Evolutionary conservation across 2,113 vertebrate species (phyloP).

Genomic region (Heloderma charlesbogerti): DNA sequence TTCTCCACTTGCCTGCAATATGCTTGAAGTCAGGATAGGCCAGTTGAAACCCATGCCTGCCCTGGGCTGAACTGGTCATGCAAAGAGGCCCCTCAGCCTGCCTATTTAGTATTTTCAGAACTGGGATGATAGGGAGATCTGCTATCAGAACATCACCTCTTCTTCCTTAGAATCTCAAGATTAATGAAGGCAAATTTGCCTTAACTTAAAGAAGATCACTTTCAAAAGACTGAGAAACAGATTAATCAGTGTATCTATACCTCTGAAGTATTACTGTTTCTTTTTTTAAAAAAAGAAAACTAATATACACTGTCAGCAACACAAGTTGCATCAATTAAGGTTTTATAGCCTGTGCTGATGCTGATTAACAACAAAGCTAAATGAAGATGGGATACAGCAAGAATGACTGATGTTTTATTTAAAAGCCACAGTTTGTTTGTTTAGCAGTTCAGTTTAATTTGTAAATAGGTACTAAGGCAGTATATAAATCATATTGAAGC

Average conservation of each 20-base stretch:
- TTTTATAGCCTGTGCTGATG: constrained; percentile 24
- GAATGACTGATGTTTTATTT: constrained; percentile 42
- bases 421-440: constrained; percentile 28
- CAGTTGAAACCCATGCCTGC: neutral
- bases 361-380: constrained; percentile 35
- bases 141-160: neutral
- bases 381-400: constrained; percentile 21
- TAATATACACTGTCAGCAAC: neutral
- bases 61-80: neutral
- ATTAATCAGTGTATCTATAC: constrained; percentile 14
- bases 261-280: neutral
- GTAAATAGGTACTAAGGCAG: constrained; percentile 33
- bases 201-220: neutral
- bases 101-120: neutral
- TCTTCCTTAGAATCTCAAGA: neutral
- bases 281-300: constrained; percentile 12
- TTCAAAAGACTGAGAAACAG: neutral
- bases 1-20: neutral
- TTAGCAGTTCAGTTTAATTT: constrained; percentile 47
- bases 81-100: neutral
- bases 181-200: constrained; percentile 9
- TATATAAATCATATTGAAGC: constrained; percentile 33
- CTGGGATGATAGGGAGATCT: neutral
- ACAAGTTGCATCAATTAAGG: constrained; percentile 41
- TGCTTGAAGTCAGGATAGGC: neutral